These are phyloP conservation scores for Oreochromis aureus DNA, from an alignment of 2,113 vertebrate genomes.

Conservation along the genomic window DNA sequence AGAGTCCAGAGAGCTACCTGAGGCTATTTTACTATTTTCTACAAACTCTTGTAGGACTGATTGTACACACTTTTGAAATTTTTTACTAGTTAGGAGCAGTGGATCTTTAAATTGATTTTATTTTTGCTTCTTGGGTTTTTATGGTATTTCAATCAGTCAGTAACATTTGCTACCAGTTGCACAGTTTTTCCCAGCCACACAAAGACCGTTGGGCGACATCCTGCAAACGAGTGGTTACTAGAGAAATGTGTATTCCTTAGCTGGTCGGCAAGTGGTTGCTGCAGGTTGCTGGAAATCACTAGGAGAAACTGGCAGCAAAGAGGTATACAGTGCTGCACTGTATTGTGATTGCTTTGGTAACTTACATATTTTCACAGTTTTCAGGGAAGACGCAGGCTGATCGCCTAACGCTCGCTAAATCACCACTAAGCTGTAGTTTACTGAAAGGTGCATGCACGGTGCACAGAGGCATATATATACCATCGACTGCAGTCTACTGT, in stretches of 20 bases:
- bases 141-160: background rate
- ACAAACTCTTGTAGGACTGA: background rate
- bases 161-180: background rate
- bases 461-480: background rate
- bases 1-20: background rate
- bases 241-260: background rate
- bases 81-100: background rate
- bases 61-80: background rate
- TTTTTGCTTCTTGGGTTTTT: background rate
- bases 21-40: background rate
- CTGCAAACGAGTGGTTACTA: background rate
- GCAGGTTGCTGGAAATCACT: background rate
- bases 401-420: background rate
- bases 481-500: background rate
- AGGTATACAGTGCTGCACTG: background rate
- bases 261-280: background rate
- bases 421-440: background rate
- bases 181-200: background rate
- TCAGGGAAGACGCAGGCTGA: background rate
- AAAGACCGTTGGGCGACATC: background rate
- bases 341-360: background rate
- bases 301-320: background rate
- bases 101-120: background rate
- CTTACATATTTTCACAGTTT: background rate
- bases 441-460: background rate